Evolutionary conservation across 1,140 invertebrate genomes (phyloP), one percentile per base, ranked within the genome.

Genomic region (Stegodyphus mimosarum): DNA sequence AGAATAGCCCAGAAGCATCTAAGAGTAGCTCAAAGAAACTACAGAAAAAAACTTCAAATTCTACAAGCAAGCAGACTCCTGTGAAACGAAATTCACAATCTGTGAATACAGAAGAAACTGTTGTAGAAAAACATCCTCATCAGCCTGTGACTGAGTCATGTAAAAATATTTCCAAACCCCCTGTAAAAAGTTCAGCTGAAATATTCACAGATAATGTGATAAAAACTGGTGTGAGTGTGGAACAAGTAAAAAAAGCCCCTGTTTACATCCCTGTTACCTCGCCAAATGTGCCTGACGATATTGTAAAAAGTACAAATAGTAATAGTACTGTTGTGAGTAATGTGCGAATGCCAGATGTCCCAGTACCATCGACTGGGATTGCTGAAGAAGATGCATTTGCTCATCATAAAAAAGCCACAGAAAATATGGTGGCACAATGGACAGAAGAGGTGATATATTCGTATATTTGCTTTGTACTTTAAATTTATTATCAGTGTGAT

Each of bases 361-460:
- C 70, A 7, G 13, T 64, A 0, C 7, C 55, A 15, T 5, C 33
- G 18, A 55, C 17, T 7, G 70, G 5, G 7, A 52, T 48, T 50
- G n/a, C 52, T 18, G 89, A 89, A 73, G 89, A 90, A 67, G 88
- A 88, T 74, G 87, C 89, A 55, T 89, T 91, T 77, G 89, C 90
- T 49, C 89, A 91, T 81, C 92, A 96, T 90, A 93, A 94, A 87
- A 94, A 94, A 89, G 93, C 93, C 51, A 94, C 93, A 3, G 93
- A 94, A 88, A 94, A 94, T 88, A 91, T 95, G 69, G 94, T 96
- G 2, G 93, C 94, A 13, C 95, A 95, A 89, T 89, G 89, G 87
- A 89, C 89, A 72, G 88, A 88, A 48, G 90, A 90, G 75, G 89
- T 89, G 85, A 85, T 60, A 10, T 5, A 10, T 60, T 60, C 15